Conservation (phyloP, 2,888 invertebrate species). For the Ommatoiulus sabulosus region DNA sequence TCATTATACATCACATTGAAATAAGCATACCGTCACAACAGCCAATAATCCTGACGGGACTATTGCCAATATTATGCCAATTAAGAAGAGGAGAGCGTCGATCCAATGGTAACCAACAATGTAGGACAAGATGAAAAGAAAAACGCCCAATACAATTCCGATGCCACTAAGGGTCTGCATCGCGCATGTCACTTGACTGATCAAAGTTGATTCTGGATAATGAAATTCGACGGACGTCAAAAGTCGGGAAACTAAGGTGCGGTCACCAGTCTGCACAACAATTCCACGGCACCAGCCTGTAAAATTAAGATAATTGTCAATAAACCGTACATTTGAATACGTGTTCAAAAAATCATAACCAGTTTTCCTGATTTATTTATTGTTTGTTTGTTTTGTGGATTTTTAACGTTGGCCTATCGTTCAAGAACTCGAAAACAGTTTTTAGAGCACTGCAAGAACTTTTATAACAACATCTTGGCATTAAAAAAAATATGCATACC, state of each 20-base stretch:
- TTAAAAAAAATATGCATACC: conserved; percentile 70
- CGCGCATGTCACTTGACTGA: conserved; percentile 98
- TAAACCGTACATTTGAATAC: background rate
- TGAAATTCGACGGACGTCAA: conserved; percentile 93
- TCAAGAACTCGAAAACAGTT: no score
- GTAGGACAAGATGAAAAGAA: conserved; percentile 98
- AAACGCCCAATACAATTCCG: conserved; percentile 93
- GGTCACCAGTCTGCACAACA: conserved; percentile 94
- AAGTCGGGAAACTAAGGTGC: conserved; percentile 96
- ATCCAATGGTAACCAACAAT: conserved; percentile 98
- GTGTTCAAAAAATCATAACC: background rate
- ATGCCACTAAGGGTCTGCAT: conserved; percentile 98
- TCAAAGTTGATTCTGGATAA: conserved; percentile 97
- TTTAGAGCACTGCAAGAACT: no score
- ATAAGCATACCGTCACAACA: conserved; percentile 85
- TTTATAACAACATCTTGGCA: no score
- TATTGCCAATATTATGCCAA: conserved; percentile 99
- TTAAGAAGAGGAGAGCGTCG: conserved; percentile 98
- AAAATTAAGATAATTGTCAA: background rate
- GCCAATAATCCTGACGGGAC: conserved; percentile 98
- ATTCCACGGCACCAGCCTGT: conserved; percentile 84
- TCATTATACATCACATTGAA: no score
- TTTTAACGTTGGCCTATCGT: no score
- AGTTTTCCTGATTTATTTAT: background rate
- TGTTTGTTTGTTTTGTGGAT: no score